phyloP scores from a whole-genome alignment of 2,888 invertebrate species.

The Papilio gigon region DNA sequence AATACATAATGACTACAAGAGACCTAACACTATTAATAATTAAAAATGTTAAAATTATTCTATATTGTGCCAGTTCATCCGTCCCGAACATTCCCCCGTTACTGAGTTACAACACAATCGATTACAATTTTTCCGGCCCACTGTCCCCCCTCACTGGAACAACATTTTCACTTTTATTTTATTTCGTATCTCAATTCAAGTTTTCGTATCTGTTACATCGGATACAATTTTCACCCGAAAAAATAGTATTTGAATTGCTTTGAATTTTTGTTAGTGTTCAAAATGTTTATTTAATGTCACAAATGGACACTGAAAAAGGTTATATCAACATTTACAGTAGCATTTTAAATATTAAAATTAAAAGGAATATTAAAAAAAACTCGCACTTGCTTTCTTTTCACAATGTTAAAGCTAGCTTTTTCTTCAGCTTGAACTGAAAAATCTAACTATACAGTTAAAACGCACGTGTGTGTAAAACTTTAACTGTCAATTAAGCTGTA shows the following conservation, averaged over 20 bases:
- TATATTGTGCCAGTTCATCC: not conserved
- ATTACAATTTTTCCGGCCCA: not conserved
- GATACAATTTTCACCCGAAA: not conserved
- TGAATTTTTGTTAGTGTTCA: not conserved
- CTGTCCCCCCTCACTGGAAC: not conserved
- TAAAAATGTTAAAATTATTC: not conserved
- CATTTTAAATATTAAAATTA: no score
- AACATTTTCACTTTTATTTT: conserved; percentile 5
- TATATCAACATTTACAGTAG: no score
- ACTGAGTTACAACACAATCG: not conserved
- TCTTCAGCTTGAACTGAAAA: no score
- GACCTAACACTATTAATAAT: no score
- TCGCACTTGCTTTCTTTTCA: no score
- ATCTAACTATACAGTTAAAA: no score
- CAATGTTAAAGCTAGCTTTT: no score
- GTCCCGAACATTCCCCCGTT: not conserved
- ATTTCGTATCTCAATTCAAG: not conserved
- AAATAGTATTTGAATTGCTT: not conserved
- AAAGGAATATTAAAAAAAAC: no score
- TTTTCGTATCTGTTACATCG: not conserved
- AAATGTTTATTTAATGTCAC: not conserved
- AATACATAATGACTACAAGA: no score
- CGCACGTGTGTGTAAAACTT: no score
- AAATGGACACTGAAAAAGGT: not conserved
- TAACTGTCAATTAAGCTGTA: no score